Conservation (phyloP, 2,888 invertebrate species). For the Adela reaumurella region DNA sequence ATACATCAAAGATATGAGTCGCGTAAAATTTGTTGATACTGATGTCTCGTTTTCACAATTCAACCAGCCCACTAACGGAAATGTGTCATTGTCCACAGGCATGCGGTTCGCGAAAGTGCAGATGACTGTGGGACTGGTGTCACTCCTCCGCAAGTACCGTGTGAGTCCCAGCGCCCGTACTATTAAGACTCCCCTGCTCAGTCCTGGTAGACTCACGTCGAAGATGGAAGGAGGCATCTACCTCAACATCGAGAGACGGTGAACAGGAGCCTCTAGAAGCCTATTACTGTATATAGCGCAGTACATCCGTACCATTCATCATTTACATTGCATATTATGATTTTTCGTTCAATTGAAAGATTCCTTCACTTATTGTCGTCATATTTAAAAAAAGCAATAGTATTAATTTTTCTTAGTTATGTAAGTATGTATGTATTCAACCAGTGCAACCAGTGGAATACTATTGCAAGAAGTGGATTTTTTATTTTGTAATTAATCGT, state of each 20-base stretch:
- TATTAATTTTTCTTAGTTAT: too few relatives aligned
- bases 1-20: too few relatives aligned
- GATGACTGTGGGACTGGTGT: conserved; percentile 19
- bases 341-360: too few relatives aligned
- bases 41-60: too few relatives aligned
- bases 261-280: background rate
- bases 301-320: background rate
- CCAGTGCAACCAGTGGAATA: too few relatives aligned
- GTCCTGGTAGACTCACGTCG: background rate
- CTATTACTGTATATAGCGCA: background rate
- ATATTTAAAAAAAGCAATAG: too few relatives aligned
- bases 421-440: too few relatives aligned
- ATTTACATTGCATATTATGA: background rate
- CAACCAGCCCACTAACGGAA: too few relatives aligned
- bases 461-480: too few relatives aligned
- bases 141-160: conserved; percentile 18
- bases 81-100: conserved; percentile 14
- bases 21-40: background rate
- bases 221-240: background rate
- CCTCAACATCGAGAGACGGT: background rate
- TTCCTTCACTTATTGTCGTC: too few relatives aligned
- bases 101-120: conserved; percentile 21
- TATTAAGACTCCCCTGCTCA: background rate
- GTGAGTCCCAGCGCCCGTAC: conserved; percentile 14
- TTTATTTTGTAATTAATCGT: too few relatives aligned